A percentile compares a stretch with the other conserved stretches of the same genome.
Evolutionary conservation across 2,113 vertebrate species (phyloP).

Genomic region (Chloebia gouldiae): DNA sequence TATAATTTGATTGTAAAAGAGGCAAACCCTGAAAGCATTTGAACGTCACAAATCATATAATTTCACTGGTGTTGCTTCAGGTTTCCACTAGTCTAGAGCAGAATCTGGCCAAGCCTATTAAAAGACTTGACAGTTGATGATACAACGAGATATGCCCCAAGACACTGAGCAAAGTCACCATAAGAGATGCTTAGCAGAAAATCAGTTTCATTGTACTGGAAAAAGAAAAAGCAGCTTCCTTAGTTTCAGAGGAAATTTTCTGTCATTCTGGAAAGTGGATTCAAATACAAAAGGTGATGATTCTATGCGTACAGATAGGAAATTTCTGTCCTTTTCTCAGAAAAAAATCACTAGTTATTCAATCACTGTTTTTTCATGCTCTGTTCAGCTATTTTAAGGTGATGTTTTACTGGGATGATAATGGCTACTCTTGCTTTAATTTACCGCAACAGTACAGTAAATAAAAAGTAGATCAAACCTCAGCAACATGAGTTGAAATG

Average conservation of each 20-base stretch:
- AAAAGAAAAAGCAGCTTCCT: background rate
- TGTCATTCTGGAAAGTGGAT: background rate
- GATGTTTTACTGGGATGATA: background rate
- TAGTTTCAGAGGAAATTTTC: background rate
- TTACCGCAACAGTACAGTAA: background rate
- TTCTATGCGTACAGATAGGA: background rate
- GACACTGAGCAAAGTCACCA: background rate
- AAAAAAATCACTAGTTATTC: background rate
- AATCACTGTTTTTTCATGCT: background rate
- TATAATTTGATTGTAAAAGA: background rate
- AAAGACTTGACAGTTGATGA: background rate
- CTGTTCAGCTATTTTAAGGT: background rate
- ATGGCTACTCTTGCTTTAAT: background rate
- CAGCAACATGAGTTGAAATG: background rate
- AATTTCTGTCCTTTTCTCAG: background rate
- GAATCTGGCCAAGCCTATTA: background rate
- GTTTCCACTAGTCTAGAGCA: background rate
- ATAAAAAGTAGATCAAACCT: background rate
- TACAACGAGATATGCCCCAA: background rate
- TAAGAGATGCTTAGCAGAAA: background rate
- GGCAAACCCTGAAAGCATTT: background rate
- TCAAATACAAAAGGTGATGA: background rate
- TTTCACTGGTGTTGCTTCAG: background rate
- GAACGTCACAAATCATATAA: background rate
- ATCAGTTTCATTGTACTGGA: background rate